These are phyloP conservation scores for Laodelphax striatellus DNA, from an alignment of 1,140 invertebrate species.

Conservation along the genomic window DNA sequence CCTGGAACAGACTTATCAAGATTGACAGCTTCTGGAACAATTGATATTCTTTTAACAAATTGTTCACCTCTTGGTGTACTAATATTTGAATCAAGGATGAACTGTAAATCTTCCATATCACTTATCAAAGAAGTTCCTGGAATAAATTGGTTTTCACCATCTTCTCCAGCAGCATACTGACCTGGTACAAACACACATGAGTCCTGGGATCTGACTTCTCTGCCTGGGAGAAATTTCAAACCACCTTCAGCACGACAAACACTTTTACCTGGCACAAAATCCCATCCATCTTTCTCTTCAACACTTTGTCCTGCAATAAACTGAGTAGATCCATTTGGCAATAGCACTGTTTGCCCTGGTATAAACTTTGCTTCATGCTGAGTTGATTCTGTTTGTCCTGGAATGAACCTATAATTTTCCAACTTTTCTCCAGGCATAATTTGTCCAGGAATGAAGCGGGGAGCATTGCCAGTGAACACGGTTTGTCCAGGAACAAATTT, in stretches of 20 bases:
- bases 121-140: constrained; percentile 41
- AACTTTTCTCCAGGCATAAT: constrained; percentile 35
- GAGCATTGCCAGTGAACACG: constrained; percentile 50
- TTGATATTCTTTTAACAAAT: constrained; percentile 44
- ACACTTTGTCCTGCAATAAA: constrained; percentile 48
- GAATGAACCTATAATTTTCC: constrained; percentile 32
- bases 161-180: constrained; percentile 38
- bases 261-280: constrained; percentile 39
- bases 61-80: constrained; percentile 48
- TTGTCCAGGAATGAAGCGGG: constrained; percentile 55
- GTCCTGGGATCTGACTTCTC: constrained; percentile 39
- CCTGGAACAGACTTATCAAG: constrained; percentile 26
- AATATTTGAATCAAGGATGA: constrained; percentile 50
- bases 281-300: constrained; percentile 34
- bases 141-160: constrained; percentile 28
- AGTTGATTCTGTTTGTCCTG: constrained; percentile 34
- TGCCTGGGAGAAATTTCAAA: constrained; percentile 43
- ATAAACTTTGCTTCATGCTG: constrained; percentile 31
- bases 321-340: constrained; percentile 39
- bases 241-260: constrained; percentile 42
- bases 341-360: constrained; percentile 55
- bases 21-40: constrained; percentile 24
- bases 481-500: constrained; percentile 62
- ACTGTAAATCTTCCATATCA: constrained; percentile 36
- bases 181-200: constrained; percentile 55